phyloP scores from a whole-genome alignment of 1,140 invertebrate species.

The Chironomus tepperi region DNA sequence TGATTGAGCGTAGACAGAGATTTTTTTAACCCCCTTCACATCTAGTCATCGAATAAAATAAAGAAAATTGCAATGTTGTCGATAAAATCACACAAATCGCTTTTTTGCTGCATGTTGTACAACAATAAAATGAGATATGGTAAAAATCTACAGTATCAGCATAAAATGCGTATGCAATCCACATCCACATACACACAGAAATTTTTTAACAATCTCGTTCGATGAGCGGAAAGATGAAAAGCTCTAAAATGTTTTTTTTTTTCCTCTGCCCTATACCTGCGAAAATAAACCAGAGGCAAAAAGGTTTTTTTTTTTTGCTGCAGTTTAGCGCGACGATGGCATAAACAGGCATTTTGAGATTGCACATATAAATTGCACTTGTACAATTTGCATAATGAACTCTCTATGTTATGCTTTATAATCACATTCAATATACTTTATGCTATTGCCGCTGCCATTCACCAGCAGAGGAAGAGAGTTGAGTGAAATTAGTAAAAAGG shows the following conservation, averaged over 20 bases:
- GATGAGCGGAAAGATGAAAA: neutral
- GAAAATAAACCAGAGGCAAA: slow-evolving; percentile 3
- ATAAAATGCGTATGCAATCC: neutral
- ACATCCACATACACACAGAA: neutral
- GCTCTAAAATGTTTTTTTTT: neutral
- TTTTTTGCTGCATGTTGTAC: neutral
- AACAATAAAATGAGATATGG: neutral
- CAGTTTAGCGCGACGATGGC: neutral
- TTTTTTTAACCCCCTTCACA: too few species aligned
- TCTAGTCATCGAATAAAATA: too few species aligned
- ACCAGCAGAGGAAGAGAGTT: too few species aligned
- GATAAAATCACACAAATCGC: slow-evolving; percentile 13
- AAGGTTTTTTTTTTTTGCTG: too few species aligned
- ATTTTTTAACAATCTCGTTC: too few species aligned
- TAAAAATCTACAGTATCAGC: neutral
- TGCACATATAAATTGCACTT: slow-evolving; percentile 19
- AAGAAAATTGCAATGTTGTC: neutral
- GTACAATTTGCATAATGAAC: slow-evolving; percentile 23
- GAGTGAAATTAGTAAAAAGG: too few species aligned
- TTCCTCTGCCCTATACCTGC: too few species aligned
- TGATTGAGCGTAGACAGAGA: neutral
- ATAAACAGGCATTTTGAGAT: neutral
- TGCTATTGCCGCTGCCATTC: neutral
- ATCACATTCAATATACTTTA: slow-evolving; percentile 7
- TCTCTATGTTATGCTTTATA: slow-evolving; percentile 5